A percentile compares a stretch with the other conserved stretches of the same genome.
phyloP scores from a whole-genome alignment of 2,888 invertebrate species.

The Drosophila falleni region DNA sequence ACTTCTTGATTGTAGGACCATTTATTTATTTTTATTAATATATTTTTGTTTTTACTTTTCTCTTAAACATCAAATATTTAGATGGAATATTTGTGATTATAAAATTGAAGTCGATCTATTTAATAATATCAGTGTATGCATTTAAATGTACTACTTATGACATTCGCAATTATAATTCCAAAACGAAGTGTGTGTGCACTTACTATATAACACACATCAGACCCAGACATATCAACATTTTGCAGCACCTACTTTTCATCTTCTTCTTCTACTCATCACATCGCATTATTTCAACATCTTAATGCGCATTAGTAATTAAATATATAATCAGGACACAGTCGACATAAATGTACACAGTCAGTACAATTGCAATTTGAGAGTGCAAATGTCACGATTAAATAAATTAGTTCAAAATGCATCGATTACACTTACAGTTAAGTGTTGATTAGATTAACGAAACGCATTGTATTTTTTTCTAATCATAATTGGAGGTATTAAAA shows the following conservation, averaged over 20 bases:
- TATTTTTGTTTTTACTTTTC: too few species aligned
- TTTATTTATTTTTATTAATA: too few species aligned
- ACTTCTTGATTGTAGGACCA: too few species aligned
- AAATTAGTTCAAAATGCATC: not conserved
- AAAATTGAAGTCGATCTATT: too few species aligned
- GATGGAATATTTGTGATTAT: too few species aligned
- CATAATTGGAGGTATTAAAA: too few species aligned
- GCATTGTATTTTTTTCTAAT: too few species aligned
- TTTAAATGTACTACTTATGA: slow-evolving; percentile 21
- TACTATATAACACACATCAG: not conserved
- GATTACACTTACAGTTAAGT: not conserved
- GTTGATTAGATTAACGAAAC: too few species aligned
- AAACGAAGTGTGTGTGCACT: slow-evolving; percentile 10
- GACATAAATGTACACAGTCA: not conserved
- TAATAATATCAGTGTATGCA: slow-evolving; percentile 6
- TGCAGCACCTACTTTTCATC: not conserved
- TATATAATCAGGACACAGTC: slow-evolving; percentile 5
- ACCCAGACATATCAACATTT: not conserved
- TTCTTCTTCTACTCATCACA: slow-evolving; percentile 5
- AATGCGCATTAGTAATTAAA: slow-evolving; percentile 45
- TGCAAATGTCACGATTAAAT: not conserved
- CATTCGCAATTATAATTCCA: slow-evolving; percentile 56
- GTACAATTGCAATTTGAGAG: not conserved
- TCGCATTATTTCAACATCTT: slow-evolving; percentile 37
- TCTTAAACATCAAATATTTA: too few species aligned